Conservation (phyloP, 2,797 vertebrate species). For the Hippoglossus hippoglossus region DNA sequence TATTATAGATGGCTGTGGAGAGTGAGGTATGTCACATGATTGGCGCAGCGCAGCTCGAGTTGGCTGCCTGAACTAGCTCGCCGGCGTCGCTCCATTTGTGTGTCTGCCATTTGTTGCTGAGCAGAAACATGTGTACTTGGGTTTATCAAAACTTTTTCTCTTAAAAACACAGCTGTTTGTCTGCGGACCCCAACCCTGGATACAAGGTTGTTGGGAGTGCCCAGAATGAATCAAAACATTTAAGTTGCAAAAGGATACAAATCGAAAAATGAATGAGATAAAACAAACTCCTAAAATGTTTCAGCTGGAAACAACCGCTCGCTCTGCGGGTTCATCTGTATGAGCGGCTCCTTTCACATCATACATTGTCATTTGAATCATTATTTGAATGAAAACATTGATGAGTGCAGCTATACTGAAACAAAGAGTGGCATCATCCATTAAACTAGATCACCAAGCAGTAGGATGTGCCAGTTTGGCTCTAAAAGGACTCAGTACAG, state of each 20-base stretch:
- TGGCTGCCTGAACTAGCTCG: no score
- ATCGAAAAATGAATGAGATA: not conserved
- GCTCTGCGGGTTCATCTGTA: not conserved
- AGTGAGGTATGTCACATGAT: no score
- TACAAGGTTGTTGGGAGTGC: not conserved
- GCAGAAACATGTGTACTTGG: not conserved
- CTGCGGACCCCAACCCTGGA: not conserved
- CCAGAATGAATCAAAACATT: not conserved
- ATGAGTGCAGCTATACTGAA: not conserved
- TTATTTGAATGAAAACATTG: slow-evolving; percentile 7
- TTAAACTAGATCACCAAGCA: slow-evolving; percentile 20
- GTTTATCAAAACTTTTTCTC: not conserved
- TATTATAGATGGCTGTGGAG: no score
- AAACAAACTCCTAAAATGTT: no score
- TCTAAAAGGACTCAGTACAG: slow-evolving; percentile 11
- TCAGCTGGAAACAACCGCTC: no score
- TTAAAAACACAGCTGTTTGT: not conserved
- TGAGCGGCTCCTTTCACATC: not conserved
- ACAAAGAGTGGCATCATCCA: slow-evolving; percentile 18
- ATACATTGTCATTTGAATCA: not conserved
- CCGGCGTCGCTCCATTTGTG: no score
- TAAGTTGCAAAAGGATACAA: not conserved
- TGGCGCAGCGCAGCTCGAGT: no score
- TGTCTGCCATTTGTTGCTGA: not conserved
- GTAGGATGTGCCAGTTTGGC: slow-evolving; percentile 21